Evolutionary conservation across 2,113 vertebrate genomes (phyloP), one percentile per base, ranked within the genome.

Genomic region (Pollachius pollachius): DNA sequence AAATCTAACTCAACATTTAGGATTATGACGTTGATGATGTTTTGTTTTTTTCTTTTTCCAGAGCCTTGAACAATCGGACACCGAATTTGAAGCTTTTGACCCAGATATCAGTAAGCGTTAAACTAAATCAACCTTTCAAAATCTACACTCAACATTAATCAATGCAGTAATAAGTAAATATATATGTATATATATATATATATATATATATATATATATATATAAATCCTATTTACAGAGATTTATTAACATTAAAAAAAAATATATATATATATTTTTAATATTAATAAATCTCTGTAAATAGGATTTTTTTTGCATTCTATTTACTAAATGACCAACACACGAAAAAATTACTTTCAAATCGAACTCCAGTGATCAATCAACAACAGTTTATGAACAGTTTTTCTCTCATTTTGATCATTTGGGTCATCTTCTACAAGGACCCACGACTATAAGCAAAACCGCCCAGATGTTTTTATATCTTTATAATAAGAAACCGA

Each of bases 81-180:
- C 88, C 5, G 83, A 89, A 52, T 92, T 92, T 80, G 90, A 94
- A 91, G 79, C 89, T 15, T 94, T 88, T 65, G 89, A 92, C 62
- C 73, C 69, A 62, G 62, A 70, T 15, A 76, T 89, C 3, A 68
- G 94, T 95, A 83, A 90, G 92, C 90, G 25, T 64, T 79, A 13
- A 58, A 48, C 41, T 66, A 13, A 54, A 52, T 9, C 15, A 12
- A 16, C 4, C 9, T 17, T 34, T 17, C 37, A 11, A 56, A 17
- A 63, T 16, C 9, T 63, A 61, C 52, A n/a, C n/a, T 64, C 0
- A 15, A 48, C 61, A 27, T 5, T 12, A 13, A 52, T 9, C 12
- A 18, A 30, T 12, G 17, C 37, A 41, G 3, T 6, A 5, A 41
- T 41, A 41, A 5, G 37, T 41, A 41, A 41, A 48, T 23, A 23